These are phyloP conservation scores for Phyllotreta striolata DNA, from an alignment of 2,888 invertebrate genomes.

Conservation along the genomic window DNA sequence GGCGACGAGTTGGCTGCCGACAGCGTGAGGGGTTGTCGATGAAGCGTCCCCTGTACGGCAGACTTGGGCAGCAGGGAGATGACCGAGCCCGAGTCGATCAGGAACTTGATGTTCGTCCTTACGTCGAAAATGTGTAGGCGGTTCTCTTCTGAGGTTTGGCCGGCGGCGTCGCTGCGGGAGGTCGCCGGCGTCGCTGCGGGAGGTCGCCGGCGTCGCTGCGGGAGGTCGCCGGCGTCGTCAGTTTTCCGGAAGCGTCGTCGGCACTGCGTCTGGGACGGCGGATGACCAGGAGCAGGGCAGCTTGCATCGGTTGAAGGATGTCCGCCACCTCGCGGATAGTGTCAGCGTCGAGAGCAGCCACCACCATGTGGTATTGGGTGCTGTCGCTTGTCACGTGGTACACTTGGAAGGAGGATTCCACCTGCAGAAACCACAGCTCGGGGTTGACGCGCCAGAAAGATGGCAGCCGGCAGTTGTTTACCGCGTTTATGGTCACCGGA, in stretches of 20 bases:
- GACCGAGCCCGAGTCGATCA: conserved; percentile 11
- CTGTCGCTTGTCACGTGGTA: background rate
- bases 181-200: too few species aligned
- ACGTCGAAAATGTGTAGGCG: conserved; percentile 19
- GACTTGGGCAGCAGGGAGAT: conserved; percentile 10
- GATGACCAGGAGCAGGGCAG: background rate
- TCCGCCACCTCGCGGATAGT: conserved; percentile 3
- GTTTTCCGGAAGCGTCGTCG: conserved; percentile 9
- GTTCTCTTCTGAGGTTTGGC: conserved; percentile 1
- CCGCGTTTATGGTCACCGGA: too few species aligned
- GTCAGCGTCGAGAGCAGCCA: background rate
- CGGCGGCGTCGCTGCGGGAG: conserved; percentile 12
- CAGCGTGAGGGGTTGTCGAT: conserved; percentile 7
- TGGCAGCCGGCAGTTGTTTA: background rate
- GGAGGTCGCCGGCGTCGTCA: background rate
- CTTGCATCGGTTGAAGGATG: background rate
- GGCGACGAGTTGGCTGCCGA: conserved; percentile 22
- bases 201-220: too few species aligned
- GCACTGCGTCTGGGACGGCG: background rate
- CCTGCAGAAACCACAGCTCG: background rate
- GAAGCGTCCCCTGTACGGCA: background rate
- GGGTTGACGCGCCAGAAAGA: background rate
- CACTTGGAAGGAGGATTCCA: background rate
- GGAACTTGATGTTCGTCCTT: background rate
- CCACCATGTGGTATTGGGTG: background rate